phyloP scores from a whole-genome alignment of 2,113 vertebrate species.

The Dicaeum eximium region DNA sequence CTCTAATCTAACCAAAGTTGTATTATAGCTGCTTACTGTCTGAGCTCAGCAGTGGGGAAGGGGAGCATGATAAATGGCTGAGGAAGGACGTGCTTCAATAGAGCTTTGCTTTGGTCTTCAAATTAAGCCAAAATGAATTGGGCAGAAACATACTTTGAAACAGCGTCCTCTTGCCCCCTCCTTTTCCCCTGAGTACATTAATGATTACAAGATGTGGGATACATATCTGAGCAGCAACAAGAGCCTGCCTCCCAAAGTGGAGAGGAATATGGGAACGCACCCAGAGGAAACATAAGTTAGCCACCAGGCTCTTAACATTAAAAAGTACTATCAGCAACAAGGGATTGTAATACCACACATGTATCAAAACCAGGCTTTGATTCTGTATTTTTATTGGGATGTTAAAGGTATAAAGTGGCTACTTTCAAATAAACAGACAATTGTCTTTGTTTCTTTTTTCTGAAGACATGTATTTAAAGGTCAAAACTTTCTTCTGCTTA shows the following conservation, averaged over 20 bases:
- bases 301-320: constrained; percentile 50
- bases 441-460: background rate
- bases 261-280: constrained; percentile 27
- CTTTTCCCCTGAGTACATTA: constrained; percentile 49
- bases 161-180: constrained; percentile 54
- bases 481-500: background rate
- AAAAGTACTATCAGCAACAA: constrained; percentile 36
- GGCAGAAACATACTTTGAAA: constrained; percentile 69
- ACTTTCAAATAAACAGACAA: background rate
- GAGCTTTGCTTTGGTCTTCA: constrained; percentile 60
- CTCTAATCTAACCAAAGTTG: background rate
- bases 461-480: background rate
- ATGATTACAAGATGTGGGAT: constrained; percentile 69
- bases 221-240: constrained; percentile 34
- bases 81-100: constrained; percentile 42
- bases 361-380: background rate
- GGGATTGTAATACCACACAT: background rate
- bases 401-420: background rate
- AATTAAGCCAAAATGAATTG: constrained; percentile 66
- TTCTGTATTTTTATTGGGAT: constrained; percentile 14
- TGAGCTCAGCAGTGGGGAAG: background rate
- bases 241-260: constrained; percentile 16
- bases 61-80: constrained; percentile 48
- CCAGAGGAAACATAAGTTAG: constrained; percentile 56
- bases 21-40: constrained; percentile 5